Evolutionary conservation across 2,113 vertebrate genomes (phyloP).

Genomic region (Vulpes ferrilata): DNA sequence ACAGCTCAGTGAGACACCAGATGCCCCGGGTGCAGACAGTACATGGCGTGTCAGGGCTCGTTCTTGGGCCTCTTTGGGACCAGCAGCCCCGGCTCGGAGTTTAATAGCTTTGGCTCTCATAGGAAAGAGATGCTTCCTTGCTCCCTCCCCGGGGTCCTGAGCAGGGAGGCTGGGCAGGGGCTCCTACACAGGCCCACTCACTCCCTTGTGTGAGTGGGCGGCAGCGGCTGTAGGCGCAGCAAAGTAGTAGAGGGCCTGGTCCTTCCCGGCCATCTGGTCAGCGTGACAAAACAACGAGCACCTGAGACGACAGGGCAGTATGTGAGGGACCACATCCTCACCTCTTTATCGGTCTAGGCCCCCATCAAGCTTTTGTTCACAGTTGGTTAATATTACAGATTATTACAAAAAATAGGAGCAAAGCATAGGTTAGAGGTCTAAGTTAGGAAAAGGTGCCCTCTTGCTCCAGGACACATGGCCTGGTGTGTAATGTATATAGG

Average conservation of each 20-base stretch:
- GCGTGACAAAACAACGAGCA: background rate
- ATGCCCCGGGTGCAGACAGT: accelerated
- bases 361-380: background rate
- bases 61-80: too few species aligned
- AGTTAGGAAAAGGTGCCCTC: background rate
- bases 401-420: too few species aligned
- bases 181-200: background rate
- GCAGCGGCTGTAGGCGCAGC: background rate
- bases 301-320: background rate
- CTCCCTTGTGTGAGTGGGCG: background rate
- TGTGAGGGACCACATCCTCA: accelerated
- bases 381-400: too few species aligned
- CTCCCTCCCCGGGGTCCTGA: accelerated
- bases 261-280: background rate
- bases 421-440: background rate
- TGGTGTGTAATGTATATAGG: too few species aligned
- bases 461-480: background rate
- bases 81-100: background rate
- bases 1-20: background rate
- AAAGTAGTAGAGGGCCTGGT: background rate
- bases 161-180: background rate
- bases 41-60: accelerated
- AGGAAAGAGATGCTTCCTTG: accelerated
- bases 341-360: background rate
- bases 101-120: background rate